phyloP scores from a whole-genome alignment of 1,140 invertebrate genomes.

The fruit fly (Drosophila melanogaster) region Release_6_plus_ISO1_MT NT_033779.5:13950501-13951000 shows the following conservation, averaged over 20 bases:
- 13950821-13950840: neutral
- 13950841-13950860: no score
- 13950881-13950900: no score
- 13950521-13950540: conserved; percentile 31
- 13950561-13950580: conserved; percentile 71
- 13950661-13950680: conserved; percentile 1
- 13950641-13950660: conserved; percentile 27
- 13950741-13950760: neutral
- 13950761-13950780: neutral
- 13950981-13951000: neutral
- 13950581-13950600: conserved; percentile 25
- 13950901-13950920: no score
- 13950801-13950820: neutral
- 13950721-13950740: conserved; percentile 3
- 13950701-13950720: neutral
- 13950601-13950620: conserved; percentile 15
- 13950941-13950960: neutral
- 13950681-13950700: conserved; percentile 38
- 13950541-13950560: conserved; percentile 55
- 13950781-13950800: neutral
- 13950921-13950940: no score
- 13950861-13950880: no score
- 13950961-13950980: neutral
- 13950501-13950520: conserved; percentile 36
- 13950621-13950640: conserved; percentile 74